Evolutionary conservation across 2,113 vertebrate species (phyloP).

Genomic region (Aegypius monachus): DNA sequence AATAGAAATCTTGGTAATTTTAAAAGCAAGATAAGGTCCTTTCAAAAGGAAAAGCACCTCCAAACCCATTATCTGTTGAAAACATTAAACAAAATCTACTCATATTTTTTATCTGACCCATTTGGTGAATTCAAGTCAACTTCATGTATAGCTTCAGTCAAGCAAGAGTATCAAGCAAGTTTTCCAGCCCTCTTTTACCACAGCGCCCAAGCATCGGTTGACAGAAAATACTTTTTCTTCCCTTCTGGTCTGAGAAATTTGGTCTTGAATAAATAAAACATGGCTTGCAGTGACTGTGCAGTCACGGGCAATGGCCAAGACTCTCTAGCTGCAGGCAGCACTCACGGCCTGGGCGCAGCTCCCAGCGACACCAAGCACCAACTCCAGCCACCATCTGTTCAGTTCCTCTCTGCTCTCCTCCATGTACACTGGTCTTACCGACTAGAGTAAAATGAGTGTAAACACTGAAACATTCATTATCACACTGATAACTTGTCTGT

Average conservation of each 20-base stretch:
- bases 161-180: background rate
- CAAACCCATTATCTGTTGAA: background rate
- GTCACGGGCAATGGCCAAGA: background rate
- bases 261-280: background rate
- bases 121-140: background rate
- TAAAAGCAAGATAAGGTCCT: background rate
- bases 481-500: background rate
- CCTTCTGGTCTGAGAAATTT: background rate
- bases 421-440: fast-evolving
- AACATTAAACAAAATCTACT: background rate
- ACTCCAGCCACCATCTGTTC: background rate
- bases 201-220: background rate
- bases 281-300: fast-evolving
- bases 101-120: background rate
- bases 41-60: background rate
- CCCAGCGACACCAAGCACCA: fast-evolving
- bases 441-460: background rate
- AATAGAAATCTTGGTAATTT: background rate
- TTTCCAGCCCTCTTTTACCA: background rate
- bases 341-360: fast-evolving
- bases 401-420: background rate
- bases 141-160: background rate
- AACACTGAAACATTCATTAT: background rate
- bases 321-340: background rate
- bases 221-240: background rate